Evolutionary conservation across 2,797 vertebrate species (phyloP).

Genomic region (Manis javanica): DNA sequence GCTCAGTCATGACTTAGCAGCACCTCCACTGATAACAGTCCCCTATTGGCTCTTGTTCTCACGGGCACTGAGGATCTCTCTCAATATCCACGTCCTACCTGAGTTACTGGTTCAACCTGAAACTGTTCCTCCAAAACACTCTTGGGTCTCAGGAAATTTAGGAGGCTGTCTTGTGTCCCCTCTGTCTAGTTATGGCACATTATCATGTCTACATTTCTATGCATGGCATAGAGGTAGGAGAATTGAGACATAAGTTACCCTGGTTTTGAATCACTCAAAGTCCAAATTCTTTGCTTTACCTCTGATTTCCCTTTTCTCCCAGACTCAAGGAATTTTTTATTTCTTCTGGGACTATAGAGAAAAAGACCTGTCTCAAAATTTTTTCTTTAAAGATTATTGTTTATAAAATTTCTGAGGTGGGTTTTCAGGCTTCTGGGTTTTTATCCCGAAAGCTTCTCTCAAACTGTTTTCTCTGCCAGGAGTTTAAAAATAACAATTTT

Average conservation of each 20-base stretch:
- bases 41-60: neutral
- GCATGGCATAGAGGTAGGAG: neutral
- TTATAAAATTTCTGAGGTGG: neutral
- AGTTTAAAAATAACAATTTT: constrained; percentile 25
- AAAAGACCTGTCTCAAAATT: neutral
- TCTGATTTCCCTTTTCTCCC: neutral
- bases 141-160: neutral
- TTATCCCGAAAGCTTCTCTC: neutral
- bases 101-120: neutral
- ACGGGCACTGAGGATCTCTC: neutral
- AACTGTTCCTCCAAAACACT: neutral
- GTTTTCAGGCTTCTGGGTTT: neutral
- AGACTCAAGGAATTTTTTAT: neutral
- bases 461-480: neutral
- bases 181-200: neutral
- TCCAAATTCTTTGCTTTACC: neutral
- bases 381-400: neutral
- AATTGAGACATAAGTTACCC: neutral
- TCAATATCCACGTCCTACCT: neutral
- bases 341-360: neutral
- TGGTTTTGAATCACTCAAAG: neutral
- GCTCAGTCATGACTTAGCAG: neutral
- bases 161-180: neutral
- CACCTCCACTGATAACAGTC: neutral
- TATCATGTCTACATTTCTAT: neutral